Percentiles rank a stretch among this genome's conserved stretches.
These are phyloP conservation scores for Columba guinea DNA, from an alignment of 2,797 vertebrate genomes.

Conservation along the genomic window DNA sequence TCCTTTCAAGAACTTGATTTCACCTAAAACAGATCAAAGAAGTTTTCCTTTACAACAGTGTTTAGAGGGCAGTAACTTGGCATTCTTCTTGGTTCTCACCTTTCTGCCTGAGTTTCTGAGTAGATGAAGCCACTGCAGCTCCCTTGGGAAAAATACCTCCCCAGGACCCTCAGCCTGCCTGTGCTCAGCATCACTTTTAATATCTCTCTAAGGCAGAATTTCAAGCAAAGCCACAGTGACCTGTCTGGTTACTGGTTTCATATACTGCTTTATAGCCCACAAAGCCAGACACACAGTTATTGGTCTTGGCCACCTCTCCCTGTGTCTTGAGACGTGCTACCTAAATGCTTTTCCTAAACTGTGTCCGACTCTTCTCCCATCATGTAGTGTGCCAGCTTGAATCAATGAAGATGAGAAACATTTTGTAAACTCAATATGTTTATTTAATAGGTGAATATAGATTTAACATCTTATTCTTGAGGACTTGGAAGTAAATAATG, in stretches of 20 bases:
- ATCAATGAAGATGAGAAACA: background rate
- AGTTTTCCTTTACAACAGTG: background rate
- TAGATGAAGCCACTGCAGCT: background rate
- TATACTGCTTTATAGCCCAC: background rate
- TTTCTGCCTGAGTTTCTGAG: background rate
- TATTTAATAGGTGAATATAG: background rate
- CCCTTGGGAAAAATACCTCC: background rate
- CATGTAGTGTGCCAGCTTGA: background rate
- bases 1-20: background rate
- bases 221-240: background rate
- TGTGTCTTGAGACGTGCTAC: background rate
- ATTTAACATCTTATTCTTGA: background rate
- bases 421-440: background rate
- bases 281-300: background rate
- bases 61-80: background rate
- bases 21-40: background rate
- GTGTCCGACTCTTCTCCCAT: background rate
- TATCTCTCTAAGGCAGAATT: background rate
- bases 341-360: background rate
- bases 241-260: background rate
- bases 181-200: background rate
- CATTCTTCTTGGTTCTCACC: background rate
- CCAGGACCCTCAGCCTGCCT: background rate
- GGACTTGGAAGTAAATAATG: background rate
- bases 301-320: background rate